phyloP scores from a whole-genome alignment of 2,797 vertebrate species.

The Sebastes glaucus region DNA sequence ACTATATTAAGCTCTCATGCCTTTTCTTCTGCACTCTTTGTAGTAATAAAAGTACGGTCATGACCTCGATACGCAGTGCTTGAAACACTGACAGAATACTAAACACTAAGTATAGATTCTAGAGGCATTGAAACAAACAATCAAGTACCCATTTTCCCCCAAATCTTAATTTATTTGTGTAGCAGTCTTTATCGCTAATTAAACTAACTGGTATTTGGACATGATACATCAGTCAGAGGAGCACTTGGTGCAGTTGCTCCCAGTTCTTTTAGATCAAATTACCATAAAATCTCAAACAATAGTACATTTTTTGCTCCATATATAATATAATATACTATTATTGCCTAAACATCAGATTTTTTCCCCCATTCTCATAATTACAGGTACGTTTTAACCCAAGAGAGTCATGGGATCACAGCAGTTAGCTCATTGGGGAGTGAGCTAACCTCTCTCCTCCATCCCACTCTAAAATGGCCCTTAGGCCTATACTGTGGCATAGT shows the following conservation, averaged over 20 bases:
- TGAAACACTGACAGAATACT: neutral
- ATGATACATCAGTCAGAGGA: neutral
- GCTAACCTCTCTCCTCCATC: slow-evolving; percentile 64
- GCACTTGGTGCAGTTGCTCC: neutral
- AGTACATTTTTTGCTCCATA: neutral
- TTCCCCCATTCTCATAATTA: slow-evolving; percentile 42
- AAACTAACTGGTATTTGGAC: neutral
- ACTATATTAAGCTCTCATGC: neutral
- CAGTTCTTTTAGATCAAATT: neutral
- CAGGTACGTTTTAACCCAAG: slow-evolving; percentile 51
- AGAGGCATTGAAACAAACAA: neutral
- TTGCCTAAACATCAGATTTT: neutral
- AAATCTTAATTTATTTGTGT: neutral
- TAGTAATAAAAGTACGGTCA: slow-evolving; percentile 7
- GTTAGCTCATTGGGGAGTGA: slow-evolving; percentile 60
- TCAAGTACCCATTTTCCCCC: neutral
- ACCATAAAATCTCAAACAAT: neutral
- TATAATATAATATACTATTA: neutral
- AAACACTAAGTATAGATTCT: neutral
- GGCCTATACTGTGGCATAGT: slow-evolving; percentile 66
- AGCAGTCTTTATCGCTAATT: neutral
- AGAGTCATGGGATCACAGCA: slow-evolving; percentile 59
- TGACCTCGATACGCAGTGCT: neutral
- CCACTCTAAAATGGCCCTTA: slow-evolving; percentile 65
- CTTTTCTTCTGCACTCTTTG: slow-evolving; percentile 7